Base-by-base conservation (phyloP, 2,888 invertebrate genomes). In the Epsilonema sp. region DNA sequence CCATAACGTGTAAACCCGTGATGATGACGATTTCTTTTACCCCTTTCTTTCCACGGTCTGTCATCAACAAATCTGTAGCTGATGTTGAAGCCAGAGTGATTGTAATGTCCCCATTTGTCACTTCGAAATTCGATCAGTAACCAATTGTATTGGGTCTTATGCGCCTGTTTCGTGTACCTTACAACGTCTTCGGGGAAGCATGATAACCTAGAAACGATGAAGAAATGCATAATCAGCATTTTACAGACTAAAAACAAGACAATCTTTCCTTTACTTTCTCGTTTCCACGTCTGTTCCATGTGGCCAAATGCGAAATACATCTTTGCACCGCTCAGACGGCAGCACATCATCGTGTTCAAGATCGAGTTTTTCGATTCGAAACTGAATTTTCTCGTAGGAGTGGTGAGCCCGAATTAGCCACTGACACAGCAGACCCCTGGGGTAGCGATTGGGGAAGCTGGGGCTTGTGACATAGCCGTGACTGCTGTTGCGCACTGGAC, bases 21-120 rank as follows among this genome's bases (percentile, higher is more conserved):
- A n/a, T n/a, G n/a, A n/a, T n/a, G n/a, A n/a, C n/a, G n/a, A n/a
- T n/a, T n/a, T n/a, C n/a, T 31, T 31, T 31, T 31, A 39, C 39
- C 39, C n/a, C 22, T 39, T 11, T 39, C 39, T 39, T 39, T 39
- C 8, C 5, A 20, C 13, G 39, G 39, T 39, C 39, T 5, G 21
- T 39, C 39, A n/a, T 48, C 48, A 13, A 48, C 22, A 3, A 45
- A 11, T 16, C 26, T 23, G 24, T 46, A 46, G 26, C n/a, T 46
- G 36, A 49, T 25, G 19, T 49, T 45, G 49, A 49, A 49, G n/a
- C 49, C 49, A 16, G 4, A 16, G 20, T 49, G 45, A 21, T 42
- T n/a, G 23, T n/a, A 8, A 16, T 20, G 22, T 5, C 31, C 23
- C 37, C 38, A 25, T 11, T 21, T 21, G 3, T 21, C 36, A 20